Conservation (phyloP, 1,140 invertebrate species). For the Dinoponera quadriceps region DNA sequence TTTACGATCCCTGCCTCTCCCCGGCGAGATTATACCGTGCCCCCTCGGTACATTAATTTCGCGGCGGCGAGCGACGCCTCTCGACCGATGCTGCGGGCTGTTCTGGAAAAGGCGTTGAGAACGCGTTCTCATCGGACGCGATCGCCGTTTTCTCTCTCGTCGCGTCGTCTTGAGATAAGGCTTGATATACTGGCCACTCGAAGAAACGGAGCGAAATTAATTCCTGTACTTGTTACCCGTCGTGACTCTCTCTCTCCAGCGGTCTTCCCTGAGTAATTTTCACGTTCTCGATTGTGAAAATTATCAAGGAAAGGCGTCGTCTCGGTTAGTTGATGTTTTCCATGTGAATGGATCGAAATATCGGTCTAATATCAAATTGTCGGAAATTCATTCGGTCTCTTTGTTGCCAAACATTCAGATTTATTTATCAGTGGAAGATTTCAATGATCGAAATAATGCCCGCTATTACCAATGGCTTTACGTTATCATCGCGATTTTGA, state of each 20-base stretch:
- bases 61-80: conserved; percentile 28
- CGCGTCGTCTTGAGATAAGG: conserved; percentile 5
- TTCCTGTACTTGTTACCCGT: not conserved
- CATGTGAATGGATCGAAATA: no score
- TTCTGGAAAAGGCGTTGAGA: conserved; percentile 38
- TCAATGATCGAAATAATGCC: no score
- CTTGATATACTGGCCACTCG: conserved; percentile 28
- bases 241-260: conserved; percentile 6
- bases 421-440: no score
- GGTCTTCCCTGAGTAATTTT: not conserved
- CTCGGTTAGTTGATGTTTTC: no score
- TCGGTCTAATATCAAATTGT: no score
- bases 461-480: no score
- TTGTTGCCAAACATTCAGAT: no score
- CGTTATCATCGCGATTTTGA: no score
- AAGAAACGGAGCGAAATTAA: conserved; percentile 42
- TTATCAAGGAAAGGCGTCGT: no score
- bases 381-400: no score
- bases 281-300: not conserved
- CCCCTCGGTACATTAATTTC: conserved; percentile 46
- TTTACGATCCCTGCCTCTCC: not conserved
- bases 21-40: conserved; percentile 10
- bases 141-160: conserved; percentile 34
- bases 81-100: conserved; percentile 18
- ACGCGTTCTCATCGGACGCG: conserved; percentile 24